A percentile compares a stretch with the other conserved stretches of the same genome.
These are phyloP conservation scores for Automeris io DNA, from an alignment of 2,888 invertebrate species.

Conservation along the genomic window DNA sequence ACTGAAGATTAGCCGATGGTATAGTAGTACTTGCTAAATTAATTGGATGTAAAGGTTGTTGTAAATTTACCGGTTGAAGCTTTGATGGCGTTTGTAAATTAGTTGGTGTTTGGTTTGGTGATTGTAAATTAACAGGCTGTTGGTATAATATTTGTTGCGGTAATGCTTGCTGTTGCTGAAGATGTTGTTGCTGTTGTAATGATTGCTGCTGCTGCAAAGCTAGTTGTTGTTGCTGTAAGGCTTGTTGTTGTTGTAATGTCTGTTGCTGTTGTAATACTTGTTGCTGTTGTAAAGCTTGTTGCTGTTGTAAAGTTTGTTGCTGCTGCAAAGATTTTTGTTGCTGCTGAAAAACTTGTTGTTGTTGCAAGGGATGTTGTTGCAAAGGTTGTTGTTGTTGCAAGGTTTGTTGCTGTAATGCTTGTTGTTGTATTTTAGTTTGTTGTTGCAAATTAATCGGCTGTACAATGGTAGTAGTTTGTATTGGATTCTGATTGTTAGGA, in stretches of 20 bases:
- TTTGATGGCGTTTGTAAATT: slow-evolving; percentile 25
- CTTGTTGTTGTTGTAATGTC: not conserved
- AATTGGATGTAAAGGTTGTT: slow-evolving; percentile 24
- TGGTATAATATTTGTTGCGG: not conserved
- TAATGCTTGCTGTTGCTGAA: slow-evolving; percentile 3
- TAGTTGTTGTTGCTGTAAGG: not conserved
- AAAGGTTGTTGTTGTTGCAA: slow-evolving; percentile 6
- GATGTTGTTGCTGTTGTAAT: not conserved
- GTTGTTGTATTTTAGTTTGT: slow-evolving; percentile 2
- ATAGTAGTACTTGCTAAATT: slow-evolving; percentile 11
- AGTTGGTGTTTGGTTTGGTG: slow-evolving; percentile 13
- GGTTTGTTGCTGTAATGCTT: not conserved
- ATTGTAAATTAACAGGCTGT: slow-evolving; percentile 13
- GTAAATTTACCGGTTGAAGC: slow-evolving; percentile 21
- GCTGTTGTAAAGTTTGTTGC: slow-evolving; percentile 4
- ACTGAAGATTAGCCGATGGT: slow-evolving; percentile 8
- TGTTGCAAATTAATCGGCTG: slow-evolving; percentile 18
- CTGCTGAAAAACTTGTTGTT: slow-evolving; percentile 3
- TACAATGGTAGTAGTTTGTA: slow-evolving; percentile 6
- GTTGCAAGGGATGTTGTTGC: slow-evolving; percentile 1
- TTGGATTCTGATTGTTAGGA: slow-evolving; percentile 2
- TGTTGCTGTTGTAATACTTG: slow-evolving; percentile 7
- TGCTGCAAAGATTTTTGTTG: slow-evolving; percentile 1
- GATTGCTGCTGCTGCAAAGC: no score
- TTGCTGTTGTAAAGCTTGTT: slow-evolving; percentile 1